Evolutionary conservation across 2,888 invertebrate genomes (phyloP), one percentile per base, ranked within the genome.

Genomic region (Xestobium rufovillosum): DNA sequence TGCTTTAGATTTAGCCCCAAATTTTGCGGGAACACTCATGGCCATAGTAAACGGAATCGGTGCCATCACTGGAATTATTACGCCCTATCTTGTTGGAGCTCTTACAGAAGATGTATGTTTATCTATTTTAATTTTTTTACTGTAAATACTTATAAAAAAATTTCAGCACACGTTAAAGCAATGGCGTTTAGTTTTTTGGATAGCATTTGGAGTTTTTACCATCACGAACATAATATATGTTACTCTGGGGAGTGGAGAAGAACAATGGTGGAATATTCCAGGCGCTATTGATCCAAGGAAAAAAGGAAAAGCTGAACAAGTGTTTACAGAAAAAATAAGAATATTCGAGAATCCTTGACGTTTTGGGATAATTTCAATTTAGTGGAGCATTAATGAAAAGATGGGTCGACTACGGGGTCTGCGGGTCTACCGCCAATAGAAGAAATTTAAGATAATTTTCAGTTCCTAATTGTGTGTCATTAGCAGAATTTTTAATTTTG

Each of bases 151-250:
- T n/a, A n/a, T n/a, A n/a, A n/a, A n/a, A n/a, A n/a, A n/a, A n/a
- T 69, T 70, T n/a, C 63, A 78, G 78, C 72, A 78, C 30, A 70
- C 73, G 1, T 52, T 81, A 4, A 59, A 62, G 12, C 76, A 86
- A 66, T 89, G 89, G 89, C 71, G 80, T 13, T 53, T 72, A 0
- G 86, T 88, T 0, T 88, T 88, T 60, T 86, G 87, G 83, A 78
- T 88, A 19, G 78, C 85, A 26, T 71, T 84, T 4, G 77, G 56
- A 0, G 73, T 87, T 2, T 73, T 87, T 41, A 61, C 76, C 1
- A 41, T 74, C 1, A 81, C 85, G 2, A 83, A 83, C 53, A 25
- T 80, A 0, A 54, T 85, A 4, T 89, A 81, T 60, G 50, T 80
- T 2, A 34, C 82, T 3, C 83, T 76, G 57, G 85, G 82, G 0